Evolutionary conservation across 1,140 invertebrate genomes (phyloP).

Genomic region (Ostrea denselamellosa): DNA sequence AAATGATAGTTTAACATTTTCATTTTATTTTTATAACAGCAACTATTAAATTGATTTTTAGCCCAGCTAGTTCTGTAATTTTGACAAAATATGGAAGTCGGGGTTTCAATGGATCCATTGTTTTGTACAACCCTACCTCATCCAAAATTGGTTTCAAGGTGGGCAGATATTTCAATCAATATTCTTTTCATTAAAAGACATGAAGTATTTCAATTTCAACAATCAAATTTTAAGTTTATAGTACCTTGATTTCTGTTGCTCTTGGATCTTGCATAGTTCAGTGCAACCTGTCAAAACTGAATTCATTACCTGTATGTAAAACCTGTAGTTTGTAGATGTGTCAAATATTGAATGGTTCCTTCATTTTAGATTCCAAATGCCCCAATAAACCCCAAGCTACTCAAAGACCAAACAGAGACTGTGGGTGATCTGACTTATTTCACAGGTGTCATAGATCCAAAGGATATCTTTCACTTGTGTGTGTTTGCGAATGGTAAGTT

Average conservation of each 20-base stretch:
- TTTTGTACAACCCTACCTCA: constrained; percentile 67
- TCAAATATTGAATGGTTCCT: not conserved
- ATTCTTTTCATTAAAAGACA: too few relatives aligned
- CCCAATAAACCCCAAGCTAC: not conserved
- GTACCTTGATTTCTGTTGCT: too few relatives aligned
- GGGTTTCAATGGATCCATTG: constrained; percentile 56
- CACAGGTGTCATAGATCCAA: not conserved
- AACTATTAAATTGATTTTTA: too few relatives aligned
- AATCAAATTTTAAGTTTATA: too few relatives aligned
- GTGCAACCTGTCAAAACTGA: not conserved
- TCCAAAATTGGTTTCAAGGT: constrained; percentile 67
- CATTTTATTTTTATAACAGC: too few relatives aligned
- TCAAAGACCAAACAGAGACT: not conserved
- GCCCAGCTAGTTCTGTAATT: constrained; percentile 63
- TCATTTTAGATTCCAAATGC: not conserved
- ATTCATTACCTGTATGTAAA: not conserved
- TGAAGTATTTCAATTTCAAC: too few relatives aligned
- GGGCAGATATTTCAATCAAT: not conserved
- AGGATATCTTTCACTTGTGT: not conserved
- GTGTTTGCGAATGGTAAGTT: not conserved
- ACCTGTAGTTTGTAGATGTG: not conserved
- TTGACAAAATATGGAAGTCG: constrained; percentile 52
- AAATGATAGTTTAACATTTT: too few relatives aligned
- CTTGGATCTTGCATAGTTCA: too few relatives aligned
- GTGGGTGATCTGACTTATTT: not conserved